These are phyloP conservation scores for Aleadryas rufinucha DNA, from an alignment of 2,113 vertebrate species.

Conservation along the genomic window DNA sequence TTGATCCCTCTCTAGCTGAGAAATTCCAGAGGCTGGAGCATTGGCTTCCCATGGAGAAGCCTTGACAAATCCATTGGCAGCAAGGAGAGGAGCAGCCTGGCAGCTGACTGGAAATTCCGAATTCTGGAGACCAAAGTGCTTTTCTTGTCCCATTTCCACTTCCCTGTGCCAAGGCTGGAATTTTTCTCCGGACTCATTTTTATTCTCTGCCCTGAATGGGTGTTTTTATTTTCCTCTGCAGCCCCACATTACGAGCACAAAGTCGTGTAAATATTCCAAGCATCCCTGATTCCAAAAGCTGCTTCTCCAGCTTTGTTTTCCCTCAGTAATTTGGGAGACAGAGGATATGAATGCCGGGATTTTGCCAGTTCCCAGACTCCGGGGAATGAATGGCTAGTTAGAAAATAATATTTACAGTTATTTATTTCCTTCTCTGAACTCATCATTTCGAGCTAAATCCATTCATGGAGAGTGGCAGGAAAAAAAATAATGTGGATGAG, in stretches of 20 bases:
- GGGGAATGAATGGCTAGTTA: not conserved
- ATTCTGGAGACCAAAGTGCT: not conserved
- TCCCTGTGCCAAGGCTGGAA: not conserved
- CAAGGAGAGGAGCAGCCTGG: not conserved
- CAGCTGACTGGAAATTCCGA: not conserved
- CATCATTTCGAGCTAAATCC: not conserved
- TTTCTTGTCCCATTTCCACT: not conserved
- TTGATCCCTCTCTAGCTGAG: not conserved
- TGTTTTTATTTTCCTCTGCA: not conserved
- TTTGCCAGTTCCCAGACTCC: not conserved
- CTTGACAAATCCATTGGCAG: not conserved
- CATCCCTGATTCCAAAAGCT: not conserved
- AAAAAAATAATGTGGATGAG: not conserved
- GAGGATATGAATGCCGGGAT: not conserved
- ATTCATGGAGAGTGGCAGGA: not conserved
- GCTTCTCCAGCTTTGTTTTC: not conserved
- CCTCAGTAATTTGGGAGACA: not conserved
- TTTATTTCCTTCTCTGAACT: slow-evolving; percentile 12
- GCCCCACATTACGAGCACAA: not conserved
- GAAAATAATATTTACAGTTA: not conserved
- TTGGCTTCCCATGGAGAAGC: not conserved
- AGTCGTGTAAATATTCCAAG: not conserved
- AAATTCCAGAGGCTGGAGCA: not conserved
- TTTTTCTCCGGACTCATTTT: not conserved
- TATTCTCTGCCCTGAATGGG: not conserved